A percentile compares a stretch with the other conserved stretches of the same genome.
These are phyloP conservation scores for Protosalanx chinensis DNA, from an alignment of 2,797 vertebrate species.

Conservation along the genomic window DNA sequence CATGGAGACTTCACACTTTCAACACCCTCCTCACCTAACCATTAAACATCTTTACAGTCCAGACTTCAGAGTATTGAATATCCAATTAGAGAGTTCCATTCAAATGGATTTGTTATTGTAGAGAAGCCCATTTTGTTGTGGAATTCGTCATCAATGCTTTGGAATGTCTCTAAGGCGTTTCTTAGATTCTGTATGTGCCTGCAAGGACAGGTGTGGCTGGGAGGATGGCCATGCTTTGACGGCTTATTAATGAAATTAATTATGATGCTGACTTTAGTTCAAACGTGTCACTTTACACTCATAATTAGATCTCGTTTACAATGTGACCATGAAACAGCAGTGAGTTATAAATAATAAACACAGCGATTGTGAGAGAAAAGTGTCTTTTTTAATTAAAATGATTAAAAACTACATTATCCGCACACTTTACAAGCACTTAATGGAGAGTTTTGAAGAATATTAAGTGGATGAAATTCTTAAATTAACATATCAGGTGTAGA, in stretches of 20 bases:
- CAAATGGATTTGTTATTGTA: constrained; percentile 38
- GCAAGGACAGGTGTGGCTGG: neutral
- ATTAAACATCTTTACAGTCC: constrained; percentile 28
- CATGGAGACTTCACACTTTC: constrained; percentile 31
- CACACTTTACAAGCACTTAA: constrained; percentile 78
- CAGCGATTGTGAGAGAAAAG: constrained; percentile 29
- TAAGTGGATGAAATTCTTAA: constrained; percentile 68
- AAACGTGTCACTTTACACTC: neutral
- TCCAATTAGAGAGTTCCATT: constrained; percentile 35
- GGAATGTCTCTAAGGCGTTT: constrained; percentile 9
- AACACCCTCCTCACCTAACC: constrained; percentile 32
- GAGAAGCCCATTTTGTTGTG: constrained; percentile 35
- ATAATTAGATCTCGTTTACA: neutral
- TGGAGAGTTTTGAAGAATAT: constrained; percentile 67
- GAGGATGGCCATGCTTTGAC: neutral
- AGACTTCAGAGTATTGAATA: constrained; percentile 36
- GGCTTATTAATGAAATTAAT: neutral
- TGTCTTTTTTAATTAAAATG: constrained; percentile 79
- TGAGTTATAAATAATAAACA: neutral
- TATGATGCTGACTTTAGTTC: neutral
- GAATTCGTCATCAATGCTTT: constrained; percentile 34
- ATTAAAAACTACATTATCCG: constrained; percentile 79
- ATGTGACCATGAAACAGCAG: neutral
- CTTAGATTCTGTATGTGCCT: constrained; percentile 11
- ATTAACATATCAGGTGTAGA: constrained; percentile 73